A percentile compares a stretch with the other conserved stretches of the same genome.
Evolutionary conservation across 2,888 invertebrate genomes (phyloP).

Genomic region (Torymus aiolomorphi): DNA sequence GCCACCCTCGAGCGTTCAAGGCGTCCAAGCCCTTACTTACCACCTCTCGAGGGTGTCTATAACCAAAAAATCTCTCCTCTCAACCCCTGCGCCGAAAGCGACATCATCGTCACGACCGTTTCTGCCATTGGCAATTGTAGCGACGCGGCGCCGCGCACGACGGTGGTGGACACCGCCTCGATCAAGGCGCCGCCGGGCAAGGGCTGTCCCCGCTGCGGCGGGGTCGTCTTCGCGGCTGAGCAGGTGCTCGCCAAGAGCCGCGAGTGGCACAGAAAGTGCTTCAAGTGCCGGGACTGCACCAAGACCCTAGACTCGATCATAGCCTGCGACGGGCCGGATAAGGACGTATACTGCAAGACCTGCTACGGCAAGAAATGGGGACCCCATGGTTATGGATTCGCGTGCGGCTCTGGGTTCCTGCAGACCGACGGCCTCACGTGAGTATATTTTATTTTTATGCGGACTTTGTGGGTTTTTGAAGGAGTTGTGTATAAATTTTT

Average conservation of each 20-base stretch:
- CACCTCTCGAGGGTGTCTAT: too few species aligned
- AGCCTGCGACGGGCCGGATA: constrained; percentile 95
- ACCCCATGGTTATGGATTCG: constrained; percentile 97
- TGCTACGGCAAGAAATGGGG: constrained; percentile 99
- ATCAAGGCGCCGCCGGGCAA: constrained; percentile 90
- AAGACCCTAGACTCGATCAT: constrained; percentile 97
- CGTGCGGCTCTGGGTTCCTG: constrained; percentile 94
- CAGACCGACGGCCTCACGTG: constrained; percentile 93
- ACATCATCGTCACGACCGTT: too few species aligned
- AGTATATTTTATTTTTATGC: constrained; percentile 71
- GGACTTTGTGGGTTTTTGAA: too few species aligned
- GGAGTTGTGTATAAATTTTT: too few species aligned
- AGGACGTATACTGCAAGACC: constrained; percentile 95
- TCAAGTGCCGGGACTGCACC: constrained; percentile 93
- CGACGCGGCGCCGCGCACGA: constrained; percentile 86
- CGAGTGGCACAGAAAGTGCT: constrained; percentile 95
- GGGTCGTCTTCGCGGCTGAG: constrained; percentile 95
- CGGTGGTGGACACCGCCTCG: constrained; percentile 86
- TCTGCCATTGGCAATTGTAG: constrained; percentile 73
- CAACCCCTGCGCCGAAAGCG: too few species aligned
- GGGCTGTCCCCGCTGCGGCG: constrained; percentile 93
- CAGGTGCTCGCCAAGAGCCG: constrained; percentile 92
- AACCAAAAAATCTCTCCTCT: too few species aligned
- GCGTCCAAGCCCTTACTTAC: too few species aligned
- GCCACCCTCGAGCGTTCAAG: too few species aligned